Percentiles rank a stretch among this genome's conserved stretches.
These are phyloP conservation scores for Platysteira castanea DNA, from an alignment of 2,113 vertebrate genomes.

Conservation along the genomic window DNA sequence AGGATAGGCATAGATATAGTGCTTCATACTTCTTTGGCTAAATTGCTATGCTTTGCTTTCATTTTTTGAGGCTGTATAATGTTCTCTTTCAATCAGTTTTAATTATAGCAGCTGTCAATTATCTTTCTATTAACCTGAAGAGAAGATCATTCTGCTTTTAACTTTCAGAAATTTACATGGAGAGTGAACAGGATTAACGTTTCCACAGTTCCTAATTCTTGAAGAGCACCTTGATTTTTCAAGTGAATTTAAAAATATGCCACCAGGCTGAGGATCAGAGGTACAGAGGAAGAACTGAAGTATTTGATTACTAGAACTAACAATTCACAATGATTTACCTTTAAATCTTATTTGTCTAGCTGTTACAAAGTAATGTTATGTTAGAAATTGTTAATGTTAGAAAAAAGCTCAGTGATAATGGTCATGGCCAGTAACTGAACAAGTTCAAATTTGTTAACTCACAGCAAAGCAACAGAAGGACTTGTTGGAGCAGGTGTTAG, in stretches of 20 bases:
- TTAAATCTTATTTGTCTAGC: background rate
- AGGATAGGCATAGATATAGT: background rate
- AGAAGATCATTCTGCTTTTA: background rate
- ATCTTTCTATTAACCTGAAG: background rate
- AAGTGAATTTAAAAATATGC: background rate
- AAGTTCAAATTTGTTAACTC: background rate
- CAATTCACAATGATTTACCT: background rate
- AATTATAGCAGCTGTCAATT: background rate
- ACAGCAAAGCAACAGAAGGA: background rate
- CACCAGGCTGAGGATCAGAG: background rate
- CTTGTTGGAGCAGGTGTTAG: background rate
- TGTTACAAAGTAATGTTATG: background rate
- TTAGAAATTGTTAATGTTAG: background rate
- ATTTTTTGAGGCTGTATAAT: background rate
- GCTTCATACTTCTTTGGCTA: background rate
- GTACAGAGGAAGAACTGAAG: background rate
- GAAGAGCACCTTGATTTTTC: conserved; percentile 7
- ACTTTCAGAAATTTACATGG: background rate
- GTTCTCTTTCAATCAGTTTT: background rate
- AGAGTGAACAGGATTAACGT: background rate
- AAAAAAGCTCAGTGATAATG: background rate
- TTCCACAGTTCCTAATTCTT: background rate
- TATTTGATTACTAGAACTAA: background rate
- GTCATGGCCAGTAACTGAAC: background rate
- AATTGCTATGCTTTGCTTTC: background rate